Evolutionary conservation across 1,140 invertebrate species (phyloP).

Genomic region (Diprion similis): DNA sequence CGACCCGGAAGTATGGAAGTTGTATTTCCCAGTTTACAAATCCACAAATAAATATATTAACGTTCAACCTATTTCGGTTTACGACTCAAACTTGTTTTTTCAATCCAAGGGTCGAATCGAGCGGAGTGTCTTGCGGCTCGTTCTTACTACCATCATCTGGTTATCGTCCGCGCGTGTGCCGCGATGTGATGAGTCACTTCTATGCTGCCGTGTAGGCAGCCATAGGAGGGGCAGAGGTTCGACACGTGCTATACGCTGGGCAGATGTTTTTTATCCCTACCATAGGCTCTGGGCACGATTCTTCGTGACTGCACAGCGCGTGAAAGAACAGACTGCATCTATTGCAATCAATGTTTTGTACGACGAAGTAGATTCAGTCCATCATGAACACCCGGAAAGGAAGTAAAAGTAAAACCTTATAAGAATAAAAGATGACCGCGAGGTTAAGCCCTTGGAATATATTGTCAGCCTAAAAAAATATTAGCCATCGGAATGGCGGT

Average conservation of each 20-base stretch:
- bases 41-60: not conserved
- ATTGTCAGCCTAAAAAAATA: not conserved
- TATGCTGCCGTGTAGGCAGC: not conserved
- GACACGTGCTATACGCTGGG: not conserved
- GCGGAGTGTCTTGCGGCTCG: not conserved
- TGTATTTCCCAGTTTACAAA: not conserved
- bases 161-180: slow-evolving; percentile 3
- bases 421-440: not conserved
- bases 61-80: not conserved
- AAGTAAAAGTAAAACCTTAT: not conserved
- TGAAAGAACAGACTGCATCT: no score
- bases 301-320: no score
- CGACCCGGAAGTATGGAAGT: not conserved
- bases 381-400: not conserved
- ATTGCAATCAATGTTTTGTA: no score
- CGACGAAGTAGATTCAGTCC: no score
- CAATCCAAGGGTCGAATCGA: not conserved
- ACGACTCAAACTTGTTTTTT: slow-evolving; percentile 7
- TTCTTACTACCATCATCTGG: slow-evolving; percentile 1
- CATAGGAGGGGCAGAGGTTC: not conserved
- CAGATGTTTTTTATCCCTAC: not conserved
- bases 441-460: no score
- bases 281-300: not conserved
- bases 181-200: slow-evolving; percentile 5
- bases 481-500: not conserved